Percentiles rank a stretch among this genome's conserved stretches.
These are phyloP conservation scores for Cyrtorhinus lividipennis DNA, from an alignment of 1,140 invertebrate species.

Conservation along the genomic window DNA sequence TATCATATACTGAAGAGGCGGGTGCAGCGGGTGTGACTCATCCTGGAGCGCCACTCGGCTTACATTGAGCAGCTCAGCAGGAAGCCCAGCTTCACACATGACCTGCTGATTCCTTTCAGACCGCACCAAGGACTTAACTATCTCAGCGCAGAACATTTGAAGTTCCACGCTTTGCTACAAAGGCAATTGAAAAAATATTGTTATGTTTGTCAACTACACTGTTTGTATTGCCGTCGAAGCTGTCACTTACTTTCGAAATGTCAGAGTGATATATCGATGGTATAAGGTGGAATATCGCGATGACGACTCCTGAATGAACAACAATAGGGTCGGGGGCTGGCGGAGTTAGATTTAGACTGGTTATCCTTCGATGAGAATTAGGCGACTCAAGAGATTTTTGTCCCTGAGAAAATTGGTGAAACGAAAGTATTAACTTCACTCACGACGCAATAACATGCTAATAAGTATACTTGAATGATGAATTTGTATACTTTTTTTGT, in stretches of 20 bases:
- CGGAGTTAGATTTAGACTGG: conserved; percentile 57
- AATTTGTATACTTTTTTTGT: no score
- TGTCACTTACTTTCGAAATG: conserved; percentile 27
- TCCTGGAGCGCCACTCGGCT: conserved; percentile 69
- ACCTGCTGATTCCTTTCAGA: conserved; percentile 85
- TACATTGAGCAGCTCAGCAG: conserved; percentile 63
- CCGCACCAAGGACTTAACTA: conserved; percentile 82
- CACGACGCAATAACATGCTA: no score
- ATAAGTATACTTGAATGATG: no score
- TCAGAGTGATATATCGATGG: conserved; percentile 55
- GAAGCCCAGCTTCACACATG: conserved; percentile 90
- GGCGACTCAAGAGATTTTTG: conserved; percentile 37
- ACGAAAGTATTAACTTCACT: not conserved
- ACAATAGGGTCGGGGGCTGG: conserved; percentile 75
- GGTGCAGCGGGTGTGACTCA: conserved; percentile 81
- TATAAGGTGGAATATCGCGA: conserved; percentile 85
- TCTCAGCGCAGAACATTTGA: conserved; percentile 73
- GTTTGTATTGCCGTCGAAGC: not conserved
- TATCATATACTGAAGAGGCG: conserved; percentile 84
- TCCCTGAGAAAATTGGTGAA: conserved; percentile 26
- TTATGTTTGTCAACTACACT: not conserved
- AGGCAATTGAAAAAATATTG: no score
- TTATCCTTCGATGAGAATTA: conserved; percentile 37
- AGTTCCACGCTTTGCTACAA: conserved; percentile 42
- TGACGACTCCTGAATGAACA: conserved; percentile 88